Evolutionary conservation across 2,797 vertebrate genomes (phyloP).

Genomic region (Gorsachius magnificus): DNA sequence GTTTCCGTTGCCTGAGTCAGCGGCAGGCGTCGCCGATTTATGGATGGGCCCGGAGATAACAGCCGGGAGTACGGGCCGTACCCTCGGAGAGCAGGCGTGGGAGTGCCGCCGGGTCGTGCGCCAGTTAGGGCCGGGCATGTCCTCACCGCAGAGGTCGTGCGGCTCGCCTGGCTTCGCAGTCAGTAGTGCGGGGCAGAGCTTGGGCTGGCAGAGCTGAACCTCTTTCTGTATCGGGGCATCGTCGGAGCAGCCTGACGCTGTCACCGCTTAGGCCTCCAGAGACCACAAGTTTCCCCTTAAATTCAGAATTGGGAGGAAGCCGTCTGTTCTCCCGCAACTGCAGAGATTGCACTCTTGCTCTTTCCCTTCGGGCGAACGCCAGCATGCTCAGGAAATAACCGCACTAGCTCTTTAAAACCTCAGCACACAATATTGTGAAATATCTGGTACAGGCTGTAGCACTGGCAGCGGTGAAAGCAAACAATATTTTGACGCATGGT

Average conservation of each 20-base stretch:
- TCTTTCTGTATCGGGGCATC: background rate
- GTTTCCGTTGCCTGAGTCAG: background rate
- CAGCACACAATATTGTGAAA: rapidly evolving
- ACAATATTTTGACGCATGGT: background rate
- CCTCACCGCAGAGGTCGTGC: background rate
- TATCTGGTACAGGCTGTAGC: rapidly evolving
- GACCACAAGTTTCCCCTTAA: background rate
- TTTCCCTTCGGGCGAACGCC: background rate
- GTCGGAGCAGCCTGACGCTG: background rate
- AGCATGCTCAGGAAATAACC: background rate
- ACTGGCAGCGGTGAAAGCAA: background rate
- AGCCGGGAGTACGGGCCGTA: background rate
- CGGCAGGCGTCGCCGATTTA: background rate
- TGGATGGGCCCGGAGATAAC: background rate
- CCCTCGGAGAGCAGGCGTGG: background rate
- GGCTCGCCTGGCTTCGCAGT: background rate
- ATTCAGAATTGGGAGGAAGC: too few relatives aligned
- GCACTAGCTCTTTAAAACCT: background rate
- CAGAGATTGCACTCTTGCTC: rapidly evolving
- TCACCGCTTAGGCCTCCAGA: background rate
- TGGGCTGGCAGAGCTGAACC: background rate
- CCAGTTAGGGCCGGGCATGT: background rate
- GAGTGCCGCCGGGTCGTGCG: background rate
- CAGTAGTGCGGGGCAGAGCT: background rate
- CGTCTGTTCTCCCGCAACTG: rapidly evolving